Percentiles rank a stretch among this genome's conserved stretches.
These are phyloP conservation scores for Acrocephalus arundinaceus DNA, from an alignment of 2,113 vertebrate genomes.

Conservation along the genomic window DNA sequence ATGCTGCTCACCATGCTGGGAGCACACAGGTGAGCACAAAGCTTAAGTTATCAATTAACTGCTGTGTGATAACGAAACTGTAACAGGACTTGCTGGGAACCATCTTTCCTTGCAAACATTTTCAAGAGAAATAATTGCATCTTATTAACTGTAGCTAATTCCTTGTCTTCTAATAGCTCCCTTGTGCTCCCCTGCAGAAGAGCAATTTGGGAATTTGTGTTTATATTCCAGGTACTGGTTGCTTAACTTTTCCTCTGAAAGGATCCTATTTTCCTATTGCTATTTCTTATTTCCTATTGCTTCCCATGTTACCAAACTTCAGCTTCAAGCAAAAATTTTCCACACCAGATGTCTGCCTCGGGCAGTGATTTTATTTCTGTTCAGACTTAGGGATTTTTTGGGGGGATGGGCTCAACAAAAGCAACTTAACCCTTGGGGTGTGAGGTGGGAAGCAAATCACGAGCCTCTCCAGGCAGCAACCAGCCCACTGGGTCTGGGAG, in stretches of 20 bases:
- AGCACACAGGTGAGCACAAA: background rate
- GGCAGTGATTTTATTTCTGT: slow-evolving; percentile 19
- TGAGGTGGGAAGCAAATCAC: background rate
- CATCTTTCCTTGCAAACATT: slow-evolving; percentile 1
- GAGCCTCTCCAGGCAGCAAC: background rate
- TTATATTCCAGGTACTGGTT: background rate
- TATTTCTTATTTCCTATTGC: background rate
- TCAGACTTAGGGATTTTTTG: background rate
- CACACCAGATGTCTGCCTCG: slow-evolving; percentile 31
- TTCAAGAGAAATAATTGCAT: background rate
- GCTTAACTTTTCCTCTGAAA: background rate
- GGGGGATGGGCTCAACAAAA: background rate
- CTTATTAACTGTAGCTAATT: slow-evolving; percentile 14
- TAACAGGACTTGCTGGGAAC: background rate
- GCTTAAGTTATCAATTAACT: background rate
- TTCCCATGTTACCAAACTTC: background rate
- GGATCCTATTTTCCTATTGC: background rate
- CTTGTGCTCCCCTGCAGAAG: background rate
- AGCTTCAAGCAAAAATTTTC: slow-evolving; percentile 37
- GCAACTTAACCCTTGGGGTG: background rate
- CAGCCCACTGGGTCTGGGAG: background rate
- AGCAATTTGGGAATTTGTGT: background rate
- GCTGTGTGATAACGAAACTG: background rate
- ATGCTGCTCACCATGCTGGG: background rate
- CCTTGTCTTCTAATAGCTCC: background rate